These are phyloP conservation scores for Oryctes rhinoceros DNA, from an alignment of 1,140 invertebrate species.

Conservation along the genomic window DNA sequence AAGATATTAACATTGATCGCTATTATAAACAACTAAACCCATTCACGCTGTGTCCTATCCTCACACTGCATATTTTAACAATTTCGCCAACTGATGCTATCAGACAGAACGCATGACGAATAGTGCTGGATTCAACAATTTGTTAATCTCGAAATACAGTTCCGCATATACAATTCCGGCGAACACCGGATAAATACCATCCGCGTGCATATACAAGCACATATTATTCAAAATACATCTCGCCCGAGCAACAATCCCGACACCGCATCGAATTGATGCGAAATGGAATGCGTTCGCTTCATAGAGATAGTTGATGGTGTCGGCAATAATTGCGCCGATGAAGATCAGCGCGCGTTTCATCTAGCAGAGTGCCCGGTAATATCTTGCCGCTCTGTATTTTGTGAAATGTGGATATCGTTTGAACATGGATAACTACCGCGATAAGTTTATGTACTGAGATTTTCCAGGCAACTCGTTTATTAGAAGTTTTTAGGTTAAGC, in stretches of 20 bases:
- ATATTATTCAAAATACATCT: constrained; percentile 1
- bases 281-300: background rate
- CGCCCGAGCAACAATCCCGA: background rate
- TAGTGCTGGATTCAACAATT: constrained; percentile 15
- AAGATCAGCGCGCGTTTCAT: constrained; percentile 32
- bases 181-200: background rate
- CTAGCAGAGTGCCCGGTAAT: constrained; percentile 18
- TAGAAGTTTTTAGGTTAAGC: no score
- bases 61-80: no score
- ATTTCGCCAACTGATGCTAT: no score
- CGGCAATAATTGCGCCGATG: constrained; percentile 7
- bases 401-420: background rate
- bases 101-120: background rate
- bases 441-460: no score
- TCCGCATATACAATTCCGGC: background rate
- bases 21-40: no score
- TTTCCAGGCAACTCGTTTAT: no score
- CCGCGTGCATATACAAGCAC: background rate
- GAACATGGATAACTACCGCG: background rate
- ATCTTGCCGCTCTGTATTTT: background rate
- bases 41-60: no score
- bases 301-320: constrained; percentile 12
- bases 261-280: background rate
- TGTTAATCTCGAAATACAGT: constrained; percentile 12
- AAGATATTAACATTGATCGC: no score